These are phyloP conservation scores for Heliconius congener DNA, from an alignment of 1,140 invertebrate species.

Conservation along the genomic window DNA sequence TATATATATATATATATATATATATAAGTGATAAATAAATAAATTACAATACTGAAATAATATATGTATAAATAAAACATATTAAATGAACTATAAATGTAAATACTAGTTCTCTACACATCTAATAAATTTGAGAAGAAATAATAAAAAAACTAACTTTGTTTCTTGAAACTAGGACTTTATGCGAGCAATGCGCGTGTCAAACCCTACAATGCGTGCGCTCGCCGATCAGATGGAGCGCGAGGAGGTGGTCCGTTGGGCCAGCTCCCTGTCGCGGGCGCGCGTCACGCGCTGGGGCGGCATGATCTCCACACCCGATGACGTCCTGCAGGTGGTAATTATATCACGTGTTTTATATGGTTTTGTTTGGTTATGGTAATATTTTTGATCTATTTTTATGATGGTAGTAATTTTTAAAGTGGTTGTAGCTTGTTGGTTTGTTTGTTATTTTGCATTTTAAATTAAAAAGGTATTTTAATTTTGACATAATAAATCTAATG, in stretches of 20 bases:
- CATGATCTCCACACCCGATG: constrained; percentile 98
- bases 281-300: constrained; percentile 97
- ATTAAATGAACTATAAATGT: no score
- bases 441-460: no score
- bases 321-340: constrained; percentile 90
- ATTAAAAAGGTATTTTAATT: no score
- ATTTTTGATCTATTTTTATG: not conserved
- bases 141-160: not conserved
- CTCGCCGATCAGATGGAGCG: constrained; percentile 96
- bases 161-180: constrained; percentile 85
- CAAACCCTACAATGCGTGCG: constrained; percentile 93
- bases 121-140: not conserved
- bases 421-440: no score
- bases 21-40: no score
- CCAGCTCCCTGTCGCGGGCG: constrained; percentile 90
- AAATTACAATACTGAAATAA: no score
- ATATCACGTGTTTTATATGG: not conserved
- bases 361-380: not conserved
- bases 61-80: no score
- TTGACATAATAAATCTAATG: no score
- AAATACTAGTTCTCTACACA: no score
- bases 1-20: no score
- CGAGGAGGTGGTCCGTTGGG: constrained; percentile 96
- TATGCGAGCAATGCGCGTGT: constrained; percentile 93
- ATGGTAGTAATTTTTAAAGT: no score